Percentiles rank a stretch among this genome's conserved stretches.
phyloP scores from a whole-genome alignment of 2,797 vertebrate species.

The Myotis vivesi region DNA sequence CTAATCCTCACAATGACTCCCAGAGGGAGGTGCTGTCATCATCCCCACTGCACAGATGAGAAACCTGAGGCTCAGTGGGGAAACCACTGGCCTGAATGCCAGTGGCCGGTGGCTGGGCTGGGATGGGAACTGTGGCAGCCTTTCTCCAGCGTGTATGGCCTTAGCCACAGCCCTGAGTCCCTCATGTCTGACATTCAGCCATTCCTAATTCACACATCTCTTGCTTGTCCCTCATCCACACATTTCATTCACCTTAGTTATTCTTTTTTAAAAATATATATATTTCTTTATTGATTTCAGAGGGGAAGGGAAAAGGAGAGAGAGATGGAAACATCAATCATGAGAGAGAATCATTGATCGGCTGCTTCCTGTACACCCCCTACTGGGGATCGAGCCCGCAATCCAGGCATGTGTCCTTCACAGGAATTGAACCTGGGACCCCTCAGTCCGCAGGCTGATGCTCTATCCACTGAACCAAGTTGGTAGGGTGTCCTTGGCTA shows the following conservation, averaged over 20 bases:
- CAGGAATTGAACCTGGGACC: no score
- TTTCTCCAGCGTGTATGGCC: not conserved
- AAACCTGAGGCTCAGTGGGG: not conserved
- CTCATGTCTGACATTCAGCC: not conserved
- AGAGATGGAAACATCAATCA: no score
- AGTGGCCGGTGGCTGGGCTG: not conserved
- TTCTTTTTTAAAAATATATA: no score
- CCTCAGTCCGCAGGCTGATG: no score
- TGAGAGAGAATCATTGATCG: no score
- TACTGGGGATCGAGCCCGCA: no score
- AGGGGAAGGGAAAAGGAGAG: no score
- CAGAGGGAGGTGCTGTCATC: not conserved
- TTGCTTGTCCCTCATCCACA: not conserved
- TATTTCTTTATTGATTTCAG: no score
- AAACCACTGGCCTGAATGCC: not conserved
- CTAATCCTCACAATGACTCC: not conserved
- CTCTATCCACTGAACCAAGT: no score
- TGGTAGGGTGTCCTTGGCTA: not conserved
- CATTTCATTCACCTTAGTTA: not conserved
- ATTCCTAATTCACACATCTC: not conserved
- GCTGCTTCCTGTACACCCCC: no score
- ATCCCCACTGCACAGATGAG: not conserved
- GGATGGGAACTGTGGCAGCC: fast-evolving
- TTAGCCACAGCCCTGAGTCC: not conserved
- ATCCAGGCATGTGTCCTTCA: no score